phyloP scores from a whole-genome alignment of 2,888 invertebrate species.

The Mycalesis mineus region DNA sequence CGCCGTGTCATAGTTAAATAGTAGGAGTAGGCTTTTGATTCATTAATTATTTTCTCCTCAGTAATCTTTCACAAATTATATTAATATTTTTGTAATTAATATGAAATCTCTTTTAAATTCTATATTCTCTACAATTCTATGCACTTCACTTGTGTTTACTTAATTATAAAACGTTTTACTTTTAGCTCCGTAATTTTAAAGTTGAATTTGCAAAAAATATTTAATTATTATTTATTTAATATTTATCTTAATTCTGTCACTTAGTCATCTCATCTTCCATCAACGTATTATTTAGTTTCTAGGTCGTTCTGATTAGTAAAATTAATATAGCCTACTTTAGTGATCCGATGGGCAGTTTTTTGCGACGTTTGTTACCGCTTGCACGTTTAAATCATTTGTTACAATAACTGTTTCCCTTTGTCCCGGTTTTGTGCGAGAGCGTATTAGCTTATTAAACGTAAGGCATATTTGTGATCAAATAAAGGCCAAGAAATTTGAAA shows the following conservation, averaged over 20 bases:
- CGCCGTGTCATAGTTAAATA: too few species aligned
- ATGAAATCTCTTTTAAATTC: too few species aligned
- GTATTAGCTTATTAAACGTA: constrained; percentile 14
- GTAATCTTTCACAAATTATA: too few species aligned
- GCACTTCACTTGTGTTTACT: too few species aligned
- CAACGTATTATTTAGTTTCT: constrained; percentile 56
- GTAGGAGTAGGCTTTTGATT: too few species aligned
- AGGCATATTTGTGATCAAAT: background rate
- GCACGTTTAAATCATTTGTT: constrained; percentile 44
- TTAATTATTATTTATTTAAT: too few species aligned
- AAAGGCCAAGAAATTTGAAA: background rate
- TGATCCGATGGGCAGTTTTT: constrained; percentile 67
- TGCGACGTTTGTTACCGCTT: constrained; percentile 47
- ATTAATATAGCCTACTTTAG: constrained; percentile 72
- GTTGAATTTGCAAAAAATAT: too few species aligned
- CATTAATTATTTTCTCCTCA: too few species aligned
- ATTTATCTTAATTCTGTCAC: constrained; percentile 23
- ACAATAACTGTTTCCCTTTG: constrained; percentile 36
- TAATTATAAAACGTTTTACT: too few species aligned
- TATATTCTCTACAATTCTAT: too few species aligned
- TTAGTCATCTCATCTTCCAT: constrained; percentile 36
- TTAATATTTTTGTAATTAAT: too few species aligned
- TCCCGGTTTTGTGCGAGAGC: constrained; percentile 28
- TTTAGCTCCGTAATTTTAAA: too few species aligned
- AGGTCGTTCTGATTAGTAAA: constrained; percentile 61